Evolutionary conservation across 2,113 vertebrate species (phyloP), one percentile per base, ranked within the genome.

Genomic region (Bubo bubo): DNA sequence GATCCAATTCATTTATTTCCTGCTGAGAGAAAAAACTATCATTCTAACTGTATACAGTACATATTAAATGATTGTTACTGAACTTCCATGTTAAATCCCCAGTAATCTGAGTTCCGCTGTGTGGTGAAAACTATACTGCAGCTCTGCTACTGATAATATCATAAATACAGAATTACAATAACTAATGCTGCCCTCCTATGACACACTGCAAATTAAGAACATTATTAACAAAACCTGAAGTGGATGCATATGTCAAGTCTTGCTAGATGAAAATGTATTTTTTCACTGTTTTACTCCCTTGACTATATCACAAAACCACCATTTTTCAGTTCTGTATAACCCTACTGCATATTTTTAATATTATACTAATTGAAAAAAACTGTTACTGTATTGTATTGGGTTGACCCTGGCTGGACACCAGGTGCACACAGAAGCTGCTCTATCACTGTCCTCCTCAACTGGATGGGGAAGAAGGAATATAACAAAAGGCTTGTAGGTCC

Each of bases 221-320:
- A 82, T 93, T 95, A 96, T 97, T 98, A 97, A 96, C 94, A 94
- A 92, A 97, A 97, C 22, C 79, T 93, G 88, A 96, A 98, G 96
- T 93, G 84, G 67, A 89, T 93, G 39, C 49, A 41, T 79, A 58
- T 86, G 87, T 93, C 97, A 97, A 41, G 27, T 39, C 74, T 56
- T 82, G 49, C 93, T 83, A 70, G 30, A 90, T 59, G 32, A 92
- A 97, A 93, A 63, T 39, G 24, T 55, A n/a, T 88, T 95, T 97
- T 97, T 88, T 62, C 91, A 90, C 53, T 80, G 35, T 77, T 95
- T 94, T 79, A 79, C 17, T 86, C 43, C 53, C 84, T 85, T 95
- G 70, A 84, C 81, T 96, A 52, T 74, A 94, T 88, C 70, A 80
- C 82, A 90, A 87, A 95, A 66, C 1, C 72, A 90, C 20, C 30